A percentile compares a stretch with the other conserved stretches of the same genome.
These are phyloP conservation scores for Emydoidea blandingii DNA, from an alignment of 2,797 vertebrate genomes.

Conservation along the genomic window DNA sequence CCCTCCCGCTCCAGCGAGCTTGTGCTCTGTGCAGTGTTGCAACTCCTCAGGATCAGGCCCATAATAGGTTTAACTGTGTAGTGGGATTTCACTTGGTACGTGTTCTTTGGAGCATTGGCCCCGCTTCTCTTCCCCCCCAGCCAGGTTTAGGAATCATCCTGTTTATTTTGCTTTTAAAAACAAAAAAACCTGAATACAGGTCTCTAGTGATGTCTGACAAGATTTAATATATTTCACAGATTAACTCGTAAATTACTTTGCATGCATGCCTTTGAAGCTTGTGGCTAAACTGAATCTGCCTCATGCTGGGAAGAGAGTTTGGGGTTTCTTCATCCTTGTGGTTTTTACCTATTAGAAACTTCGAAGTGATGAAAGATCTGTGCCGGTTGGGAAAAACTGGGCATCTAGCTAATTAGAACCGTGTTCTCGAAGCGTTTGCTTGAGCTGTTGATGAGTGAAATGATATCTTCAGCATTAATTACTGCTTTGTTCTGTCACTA, in stretches of 20 bases:
- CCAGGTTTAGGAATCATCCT: background rate
- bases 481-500: background rate
- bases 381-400: background rate
- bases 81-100: background rate
- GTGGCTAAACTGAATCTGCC: background rate
- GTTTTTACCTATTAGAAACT: background rate
- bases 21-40: background rate
- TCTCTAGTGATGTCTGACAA: background rate
- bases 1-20: fast-evolving
- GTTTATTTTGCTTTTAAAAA: background rate
- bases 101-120: background rate
- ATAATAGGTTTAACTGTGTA: background rate
- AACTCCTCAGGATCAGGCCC: background rate
- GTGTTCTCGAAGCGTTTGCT: constrained; percentile 1
- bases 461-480: background rate
- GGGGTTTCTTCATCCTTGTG: background rate
- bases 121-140: fast-evolving
- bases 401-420: background rate
- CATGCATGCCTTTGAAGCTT: fast-evolving
- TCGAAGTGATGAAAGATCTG: background rate
- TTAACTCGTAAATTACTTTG: background rate
- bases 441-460: background rate
- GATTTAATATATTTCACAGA: background rate
- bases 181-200: background rate
- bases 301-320: background rate